These are phyloP conservation scores for Mylabris sibirica DNA, from an alignment of 2,888 invertebrate genomes.

Conservation along the genomic window DNA sequence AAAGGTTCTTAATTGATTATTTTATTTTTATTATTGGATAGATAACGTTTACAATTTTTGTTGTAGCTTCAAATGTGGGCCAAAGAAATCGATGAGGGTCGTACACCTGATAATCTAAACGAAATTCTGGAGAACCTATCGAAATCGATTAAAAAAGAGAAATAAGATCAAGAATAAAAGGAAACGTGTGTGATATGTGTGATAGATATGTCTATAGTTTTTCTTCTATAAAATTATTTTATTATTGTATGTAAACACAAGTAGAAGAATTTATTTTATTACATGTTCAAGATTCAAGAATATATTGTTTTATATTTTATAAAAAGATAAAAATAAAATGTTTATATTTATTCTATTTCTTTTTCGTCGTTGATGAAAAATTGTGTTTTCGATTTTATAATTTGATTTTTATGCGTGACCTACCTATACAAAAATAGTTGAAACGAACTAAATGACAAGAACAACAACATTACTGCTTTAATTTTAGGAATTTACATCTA, in stretches of 20 bases:
- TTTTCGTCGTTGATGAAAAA: neutral
- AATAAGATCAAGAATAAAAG: slow-evolving; percentile 23
- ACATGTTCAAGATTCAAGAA: neutral
- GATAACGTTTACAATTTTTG: slow-evolving; percentile 36
- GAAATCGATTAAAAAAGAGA: slow-evolving; percentile 73
- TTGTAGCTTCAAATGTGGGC: slow-evolving; percentile 84
- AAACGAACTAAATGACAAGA: neutral
- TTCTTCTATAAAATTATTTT: neutral
- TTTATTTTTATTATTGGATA: neutral
- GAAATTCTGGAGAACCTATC: slow-evolving; percentile 76
- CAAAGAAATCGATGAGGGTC: slow-evolving; percentile 81
- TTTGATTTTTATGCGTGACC: neutral
- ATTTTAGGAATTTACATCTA: too few relatives aligned
- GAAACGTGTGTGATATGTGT: slow-evolving; percentile 4
- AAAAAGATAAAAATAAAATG: neutral
- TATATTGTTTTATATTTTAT: neutral
- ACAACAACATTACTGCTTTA: too few relatives aligned
- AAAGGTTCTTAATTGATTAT: slow-evolving; percentile 67
- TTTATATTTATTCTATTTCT: neutral
- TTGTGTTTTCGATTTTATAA: neutral
- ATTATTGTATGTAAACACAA: neutral
- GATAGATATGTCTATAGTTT: neutral
- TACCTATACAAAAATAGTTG: neutral
- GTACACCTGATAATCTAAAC: slow-evolving; percentile 80
- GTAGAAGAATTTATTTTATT: neutral